phyloP scores from a whole-genome alignment of 53 echinoderm and acorn worm species.

The Glandiceps talaboti region DNA sequence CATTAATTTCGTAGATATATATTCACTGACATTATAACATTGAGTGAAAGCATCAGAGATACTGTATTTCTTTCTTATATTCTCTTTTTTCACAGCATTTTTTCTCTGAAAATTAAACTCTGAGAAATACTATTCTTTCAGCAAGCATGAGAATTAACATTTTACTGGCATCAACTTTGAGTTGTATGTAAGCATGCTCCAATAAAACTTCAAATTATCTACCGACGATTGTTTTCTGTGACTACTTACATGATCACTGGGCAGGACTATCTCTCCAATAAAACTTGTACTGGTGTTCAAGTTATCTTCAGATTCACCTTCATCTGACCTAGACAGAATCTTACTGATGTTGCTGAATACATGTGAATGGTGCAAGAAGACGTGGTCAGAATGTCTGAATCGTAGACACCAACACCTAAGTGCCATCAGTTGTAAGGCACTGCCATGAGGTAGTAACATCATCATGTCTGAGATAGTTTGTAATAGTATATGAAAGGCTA shows the following conservation, averaged over 20 bases:
- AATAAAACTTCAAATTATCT: no score
- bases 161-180: no score
- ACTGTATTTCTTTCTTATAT: no score
- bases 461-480: conserved; percentile 91
- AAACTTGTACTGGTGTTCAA: not conserved
- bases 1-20: no score
- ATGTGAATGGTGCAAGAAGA: conserved; percentile 90
- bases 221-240: no score
- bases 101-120: no score
- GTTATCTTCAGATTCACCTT: conserved; percentile 39
- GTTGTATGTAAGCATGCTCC: no score
- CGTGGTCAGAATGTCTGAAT: conserved; percentile 75
- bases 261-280: not conserved
- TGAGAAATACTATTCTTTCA: no score
- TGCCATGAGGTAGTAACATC: conserved; percentile 82
- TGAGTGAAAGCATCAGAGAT: no score
- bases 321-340: conserved; percentile 74
- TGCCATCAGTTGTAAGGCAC: conserved; percentile 93
- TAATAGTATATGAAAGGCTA: conserved; percentile 72
- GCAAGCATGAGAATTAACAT: no score
- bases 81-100: no score
- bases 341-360: conserved; percentile 97
- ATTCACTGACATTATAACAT: no score
- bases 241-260: not conserved
- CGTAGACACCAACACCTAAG: conserved; percentile 94